These are phyloP conservation scores for Nansenia antarctica DNA, from an alignment of 2,113 vertebrate genomes.

Conservation along the genomic window DNA sequence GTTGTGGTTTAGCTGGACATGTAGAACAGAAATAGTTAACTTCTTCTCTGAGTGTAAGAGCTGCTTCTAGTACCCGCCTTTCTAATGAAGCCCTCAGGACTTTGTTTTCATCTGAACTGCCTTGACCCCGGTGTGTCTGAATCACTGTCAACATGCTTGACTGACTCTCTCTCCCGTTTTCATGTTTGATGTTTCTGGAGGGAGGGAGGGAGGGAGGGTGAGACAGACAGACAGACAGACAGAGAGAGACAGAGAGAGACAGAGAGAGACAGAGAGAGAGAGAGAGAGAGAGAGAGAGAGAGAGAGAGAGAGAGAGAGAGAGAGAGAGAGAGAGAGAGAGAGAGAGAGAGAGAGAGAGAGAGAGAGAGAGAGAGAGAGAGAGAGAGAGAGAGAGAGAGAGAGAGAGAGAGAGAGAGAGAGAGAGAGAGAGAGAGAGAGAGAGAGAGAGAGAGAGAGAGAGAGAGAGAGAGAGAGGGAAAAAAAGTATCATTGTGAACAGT, in stretches of 20 bases:
- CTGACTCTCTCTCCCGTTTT: conserved; percentile 40
- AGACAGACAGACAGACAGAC: conserved; percentile 10
- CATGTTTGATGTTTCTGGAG: conserved; percentile 37
- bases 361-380: too few relatives aligned
- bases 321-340: not conserved
- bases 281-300: not conserved
- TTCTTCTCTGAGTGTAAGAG: conserved; percentile 8
- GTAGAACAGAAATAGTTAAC: conserved; percentile 62
- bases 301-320: not conserved
- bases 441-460: not conserved
- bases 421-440: not conserved
- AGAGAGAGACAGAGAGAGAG: not conserved
- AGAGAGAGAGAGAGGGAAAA: not conserved
- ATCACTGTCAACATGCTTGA: conserved; percentile 63
- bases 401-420: not conserved
- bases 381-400: conserved; percentile 13
- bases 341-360: conserved; percentile 8
- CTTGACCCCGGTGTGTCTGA: conserved; percentile 74
- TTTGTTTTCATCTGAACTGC: conserved; percentile 72
- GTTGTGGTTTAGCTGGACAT: conserved; percentile 10
- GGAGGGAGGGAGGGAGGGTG: conserved; percentile 1
- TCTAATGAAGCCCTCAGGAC: conserved; percentile 55
- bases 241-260: conserved; percentile 12
- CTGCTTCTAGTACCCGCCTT: not conserved
- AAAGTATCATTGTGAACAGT: not conserved